Conservation (phyloP, 2,797 vertebrate genomes). For the Dipus sagitta region DNA sequence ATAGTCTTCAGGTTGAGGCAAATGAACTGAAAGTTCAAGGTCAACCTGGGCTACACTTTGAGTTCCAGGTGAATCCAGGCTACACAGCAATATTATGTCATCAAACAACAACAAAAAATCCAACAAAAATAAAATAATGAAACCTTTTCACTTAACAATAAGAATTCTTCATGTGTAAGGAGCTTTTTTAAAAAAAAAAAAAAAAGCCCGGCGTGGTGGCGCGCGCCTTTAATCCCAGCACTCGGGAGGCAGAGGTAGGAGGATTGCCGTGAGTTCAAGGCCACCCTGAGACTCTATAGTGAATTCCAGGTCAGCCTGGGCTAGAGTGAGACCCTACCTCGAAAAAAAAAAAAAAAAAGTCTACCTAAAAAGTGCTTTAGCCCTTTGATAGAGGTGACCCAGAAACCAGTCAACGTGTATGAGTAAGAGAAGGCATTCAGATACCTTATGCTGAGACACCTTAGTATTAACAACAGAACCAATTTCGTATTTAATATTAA, state of each 20-base stretch:
- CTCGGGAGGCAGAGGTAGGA: too few relatives aligned
- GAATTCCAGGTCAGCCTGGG: too few relatives aligned
- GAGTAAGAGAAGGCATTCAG: background rate
- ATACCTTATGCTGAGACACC: background rate
- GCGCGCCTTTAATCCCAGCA: too few relatives aligned
- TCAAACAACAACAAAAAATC: background rate
- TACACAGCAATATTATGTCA: background rate
- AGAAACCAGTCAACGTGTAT: background rate
- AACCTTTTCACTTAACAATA: background rate
- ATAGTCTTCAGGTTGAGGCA: background rate
- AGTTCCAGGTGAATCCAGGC: background rate
- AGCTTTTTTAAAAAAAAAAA: background rate
- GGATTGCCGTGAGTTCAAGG: too few relatives aligned
- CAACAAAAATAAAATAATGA: background rate
- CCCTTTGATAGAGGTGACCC: background rate
- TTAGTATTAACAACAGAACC: background rate
- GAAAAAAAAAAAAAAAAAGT: background rate
- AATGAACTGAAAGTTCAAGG: too few relatives aligned
- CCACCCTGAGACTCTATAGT: too few relatives aligned
- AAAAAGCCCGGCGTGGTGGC: too few relatives aligned
- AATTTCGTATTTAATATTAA: constrained; percentile 35
- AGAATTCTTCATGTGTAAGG: background rate
- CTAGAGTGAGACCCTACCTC: too few relatives aligned
- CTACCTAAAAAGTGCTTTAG: constrained; percentile 8
- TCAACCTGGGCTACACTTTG: background rate